Percentiles rank a stretch among this genome's conserved stretches.
phyloP scores from a whole-genome alignment of 2,113 vertebrate species.

The Gymnarchus niloticus region DNA sequence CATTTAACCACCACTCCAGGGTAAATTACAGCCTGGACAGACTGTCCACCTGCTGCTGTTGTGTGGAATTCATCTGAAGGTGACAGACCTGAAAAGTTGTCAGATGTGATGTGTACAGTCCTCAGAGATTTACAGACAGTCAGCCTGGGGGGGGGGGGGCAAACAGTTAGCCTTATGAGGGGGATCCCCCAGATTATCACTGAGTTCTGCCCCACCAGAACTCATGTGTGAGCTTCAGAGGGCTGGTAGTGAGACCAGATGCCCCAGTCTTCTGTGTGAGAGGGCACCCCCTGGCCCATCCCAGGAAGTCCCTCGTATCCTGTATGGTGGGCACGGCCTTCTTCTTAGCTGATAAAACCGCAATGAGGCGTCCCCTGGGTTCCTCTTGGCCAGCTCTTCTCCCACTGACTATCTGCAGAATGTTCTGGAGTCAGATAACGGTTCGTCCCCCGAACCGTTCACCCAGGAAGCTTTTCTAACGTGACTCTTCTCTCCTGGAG shows the following conservation, averaged over 20 bases:
- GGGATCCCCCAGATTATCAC: background rate
- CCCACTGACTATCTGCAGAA: background rate
- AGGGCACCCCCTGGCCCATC: slow-evolving; percentile 3
- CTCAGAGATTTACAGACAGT: too few species aligned
- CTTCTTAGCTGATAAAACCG: slow-evolving; percentile 44
- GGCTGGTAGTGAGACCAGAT: background rate
- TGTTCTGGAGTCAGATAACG: background rate
- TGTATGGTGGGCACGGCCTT: slow-evolving; percentile 47
- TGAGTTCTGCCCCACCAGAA: background rate
- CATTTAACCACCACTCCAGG: too few species aligned
- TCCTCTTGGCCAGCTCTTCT: background rate
- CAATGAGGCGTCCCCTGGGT: slow-evolving; percentile 24
- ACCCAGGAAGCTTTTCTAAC: background rate
- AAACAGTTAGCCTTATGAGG: too few species aligned
- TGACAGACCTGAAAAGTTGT: too few species aligned
- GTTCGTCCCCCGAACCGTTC: background rate
- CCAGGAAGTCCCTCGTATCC: slow-evolving; percentile 63
- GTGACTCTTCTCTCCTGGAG: background rate
- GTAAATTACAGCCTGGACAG: too few species aligned
- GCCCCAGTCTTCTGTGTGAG: background rate
- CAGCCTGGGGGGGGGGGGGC: too few species aligned
- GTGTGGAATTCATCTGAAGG: too few species aligned
- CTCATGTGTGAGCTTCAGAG: too few species aligned
- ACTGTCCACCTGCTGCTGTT: too few species aligned
- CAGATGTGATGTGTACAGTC: too few species aligned